Conservation (phyloP, 2,888 invertebrate species). For the Epinotia demarniana region DNA sequence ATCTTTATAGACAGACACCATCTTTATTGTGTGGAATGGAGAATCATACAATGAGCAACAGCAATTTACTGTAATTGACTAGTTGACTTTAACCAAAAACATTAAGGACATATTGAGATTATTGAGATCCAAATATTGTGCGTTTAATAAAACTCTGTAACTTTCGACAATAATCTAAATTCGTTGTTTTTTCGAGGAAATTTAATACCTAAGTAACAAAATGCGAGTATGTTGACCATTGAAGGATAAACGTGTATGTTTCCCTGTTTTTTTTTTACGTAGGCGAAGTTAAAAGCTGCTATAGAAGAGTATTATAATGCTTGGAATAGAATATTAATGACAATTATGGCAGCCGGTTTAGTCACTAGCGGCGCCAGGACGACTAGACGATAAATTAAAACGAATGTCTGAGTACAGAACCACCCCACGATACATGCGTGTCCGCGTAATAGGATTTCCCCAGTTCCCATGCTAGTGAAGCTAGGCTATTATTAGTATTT, state of each 20-base stretch:
- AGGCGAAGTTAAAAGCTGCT: too few species aligned
- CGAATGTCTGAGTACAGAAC: slow-evolving; percentile 6
- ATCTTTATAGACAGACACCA: neutral
- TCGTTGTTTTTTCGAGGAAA: too few species aligned
- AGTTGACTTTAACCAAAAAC: too few species aligned
- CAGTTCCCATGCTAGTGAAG: slow-evolving; percentile 5
- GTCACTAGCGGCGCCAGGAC: slow-evolving; percentile 9
- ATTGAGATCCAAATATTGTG: too few species aligned
- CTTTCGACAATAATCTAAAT: too few species aligned
- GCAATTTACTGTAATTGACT: neutral
- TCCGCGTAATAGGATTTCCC: slow-evolving; percentile 30
- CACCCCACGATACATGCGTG: slow-evolving; percentile 18
- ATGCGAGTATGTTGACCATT: too few species aligned
- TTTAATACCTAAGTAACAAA: too few species aligned
- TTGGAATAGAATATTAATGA: slow-evolving; percentile 5
- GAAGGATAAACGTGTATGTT: too few species aligned
- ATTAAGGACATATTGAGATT: too few species aligned
- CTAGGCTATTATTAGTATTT: slow-evolving; percentile 3
- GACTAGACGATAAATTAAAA: slow-evolving; percentile 31
- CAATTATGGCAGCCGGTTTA: neutral
- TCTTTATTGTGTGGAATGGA: neutral
- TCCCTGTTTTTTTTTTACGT: too few species aligned
- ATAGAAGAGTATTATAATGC: neutral
- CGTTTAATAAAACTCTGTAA: too few species aligned
- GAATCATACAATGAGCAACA: neutral